Evolutionary conservation across 2,797 vertebrate genomes (phyloP), one percentile per base, ranked within the genome.

Genomic region (Pteronotus mesoamericanus): DNA sequence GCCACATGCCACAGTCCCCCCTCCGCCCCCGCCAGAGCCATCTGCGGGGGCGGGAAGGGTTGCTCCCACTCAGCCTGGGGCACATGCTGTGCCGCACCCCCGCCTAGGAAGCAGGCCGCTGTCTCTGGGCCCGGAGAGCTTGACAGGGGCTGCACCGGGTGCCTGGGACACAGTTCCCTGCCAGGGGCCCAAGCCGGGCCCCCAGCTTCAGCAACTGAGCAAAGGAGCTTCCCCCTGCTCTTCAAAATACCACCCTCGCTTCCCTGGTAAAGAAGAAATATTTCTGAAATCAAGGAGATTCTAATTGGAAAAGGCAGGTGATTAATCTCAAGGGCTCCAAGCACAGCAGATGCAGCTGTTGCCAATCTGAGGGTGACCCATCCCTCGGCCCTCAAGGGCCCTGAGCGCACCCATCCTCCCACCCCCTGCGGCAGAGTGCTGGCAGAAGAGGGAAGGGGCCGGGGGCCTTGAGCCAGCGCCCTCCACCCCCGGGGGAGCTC

Each of bases 111-210:
- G 26, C 53, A 77, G 39, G 42, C 69, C 16, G 5, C 42, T 12
- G 22, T 37, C 39, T 82, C 59, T 12, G n/a, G 51, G 75, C 5
- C 0, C 26, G 2, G 0, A 21, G 29, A 5, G 37, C n/a, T 14
- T 21, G 3, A 9, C 19, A 14, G 1, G 19, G 34, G 32, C 44
- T 1, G 16, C 26, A 0, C 24, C 6, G 1, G 37, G 26, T 83
- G 22, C 61, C 51, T 0, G n/a, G 34, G n/a, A n/a, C 0, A 0
- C 57, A 5, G 21, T 39, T 8, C 42, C 0, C 12, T 6, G 4
- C 64, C 3, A 3, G 9, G 3, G 42, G 19, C 3, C 14, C 29
- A 8, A 12, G 12, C 4, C 8, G 32, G 4, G 1, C 32, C 3
- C 1, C 61, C 29, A 19, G 59, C 71, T 9, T 24, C 19, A 4